These are phyloP conservation scores for Hydrotaea diabolus DNA, from an alignment of 2,888 invertebrate species.

Conservation along the genomic window DNA sequence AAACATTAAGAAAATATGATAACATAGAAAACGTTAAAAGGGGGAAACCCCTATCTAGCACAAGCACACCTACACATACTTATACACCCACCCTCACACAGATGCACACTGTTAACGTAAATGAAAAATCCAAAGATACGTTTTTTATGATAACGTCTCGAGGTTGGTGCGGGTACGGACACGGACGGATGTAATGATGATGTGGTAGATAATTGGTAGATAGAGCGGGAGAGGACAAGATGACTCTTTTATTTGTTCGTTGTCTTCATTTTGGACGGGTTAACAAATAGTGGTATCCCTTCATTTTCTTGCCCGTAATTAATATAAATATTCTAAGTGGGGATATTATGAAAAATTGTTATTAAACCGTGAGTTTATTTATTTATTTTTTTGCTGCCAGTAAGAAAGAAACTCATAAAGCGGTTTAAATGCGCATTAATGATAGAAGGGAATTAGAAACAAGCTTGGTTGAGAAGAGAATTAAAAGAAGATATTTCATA, in stretches of 20 bases:
- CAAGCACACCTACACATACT: background rate
- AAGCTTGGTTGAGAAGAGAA: background rate
- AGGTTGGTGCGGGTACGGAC: background rate
- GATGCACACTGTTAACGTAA: background rate
- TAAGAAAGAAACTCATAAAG: background rate
- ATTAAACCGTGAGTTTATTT: background rate
- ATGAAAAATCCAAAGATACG: background rate
- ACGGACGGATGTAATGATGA: background rate
- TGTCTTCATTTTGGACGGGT: background rate
- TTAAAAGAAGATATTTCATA: too few relatives aligned
- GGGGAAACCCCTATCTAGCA: background rate
- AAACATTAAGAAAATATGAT: background rate
- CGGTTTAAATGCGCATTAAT: background rate
- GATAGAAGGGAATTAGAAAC: background rate
- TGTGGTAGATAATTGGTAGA: background rate
- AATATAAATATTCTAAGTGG: conserved; percentile 6
- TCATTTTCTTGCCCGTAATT: background rate
- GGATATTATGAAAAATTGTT: conserved; percentile 2
- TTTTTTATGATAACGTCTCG: background rate
- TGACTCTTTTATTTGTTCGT: background rate
- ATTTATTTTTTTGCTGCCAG: background rate
- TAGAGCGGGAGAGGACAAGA: background rate
- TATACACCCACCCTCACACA: background rate
- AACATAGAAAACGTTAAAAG: too few relatives aligned
- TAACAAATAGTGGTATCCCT: background rate